Evolutionary conservation across 2,797 vertebrate species (phyloP).

Genomic region (Rhabdophis nuchalis): DNA sequence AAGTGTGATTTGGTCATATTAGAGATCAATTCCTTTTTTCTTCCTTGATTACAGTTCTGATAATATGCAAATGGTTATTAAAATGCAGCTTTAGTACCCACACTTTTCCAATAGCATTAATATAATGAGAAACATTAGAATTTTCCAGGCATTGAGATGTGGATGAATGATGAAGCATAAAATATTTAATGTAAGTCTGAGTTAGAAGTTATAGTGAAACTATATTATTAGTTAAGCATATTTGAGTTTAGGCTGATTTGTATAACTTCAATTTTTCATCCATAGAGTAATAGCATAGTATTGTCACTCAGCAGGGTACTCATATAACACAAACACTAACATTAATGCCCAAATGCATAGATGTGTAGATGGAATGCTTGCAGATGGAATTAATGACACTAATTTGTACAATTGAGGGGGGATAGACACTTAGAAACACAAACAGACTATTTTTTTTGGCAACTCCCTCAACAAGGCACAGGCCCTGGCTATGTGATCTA

Average conservation of each 20-base stretch:
- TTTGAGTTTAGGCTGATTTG: slow-evolving; percentile 39
- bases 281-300: slow-evolving; percentile 14
- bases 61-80: slow-evolving; percentile 29
- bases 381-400: not conserved
- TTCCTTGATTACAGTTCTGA: slow-evolving; percentile 28
- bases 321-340: slow-evolving; percentile 21
- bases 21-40: slow-evolving; percentile 49
- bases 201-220: slow-evolving; percentile 43
- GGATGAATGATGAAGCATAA: slow-evolving; percentile 42
- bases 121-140: slow-evolving; percentile 47
- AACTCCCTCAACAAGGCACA: not conserved
- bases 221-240: slow-evolving; percentile 33
- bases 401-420: not conserved
- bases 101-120: slow-evolving; percentile 49
- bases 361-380: not conserved
- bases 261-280: slow-evolving; percentile 43
- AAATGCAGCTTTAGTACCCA: slow-evolving; percentile 44
- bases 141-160: slow-evolving; percentile 42
- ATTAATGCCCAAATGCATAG: not conserved
- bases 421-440: not conserved
- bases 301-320: slow-evolving; percentile 28
- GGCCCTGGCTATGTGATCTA: not conserved
- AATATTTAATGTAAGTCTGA: slow-evolving; percentile 43
- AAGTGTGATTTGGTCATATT: slow-evolving; percentile 33
- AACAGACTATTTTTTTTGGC: not conserved